These are phyloP conservation scores for Sinocyclocheilus grahami DNA, from an alignment of 2,113 vertebrate species.

Conservation along the genomic window DNA sequence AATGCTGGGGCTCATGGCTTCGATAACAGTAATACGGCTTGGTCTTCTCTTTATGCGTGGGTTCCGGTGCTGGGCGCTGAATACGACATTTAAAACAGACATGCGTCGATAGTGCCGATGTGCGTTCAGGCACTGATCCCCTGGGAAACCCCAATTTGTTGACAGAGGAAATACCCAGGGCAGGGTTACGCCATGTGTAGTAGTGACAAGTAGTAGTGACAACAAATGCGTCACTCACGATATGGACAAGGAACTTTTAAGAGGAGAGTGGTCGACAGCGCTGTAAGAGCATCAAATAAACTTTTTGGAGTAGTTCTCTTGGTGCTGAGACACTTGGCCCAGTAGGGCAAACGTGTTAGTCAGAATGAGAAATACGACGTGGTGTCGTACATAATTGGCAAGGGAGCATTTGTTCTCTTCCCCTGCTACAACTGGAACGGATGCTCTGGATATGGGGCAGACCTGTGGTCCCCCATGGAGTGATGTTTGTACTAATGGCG, in stretches of 20 bases:
- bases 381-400: not conserved
- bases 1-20: not conserved
- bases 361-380: not conserved
- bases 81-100: not conserved
- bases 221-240: not conserved
- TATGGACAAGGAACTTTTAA: not conserved
- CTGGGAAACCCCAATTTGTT: not conserved
- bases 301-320: not conserved
- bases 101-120: not conserved
- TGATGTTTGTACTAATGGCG: not conserved
- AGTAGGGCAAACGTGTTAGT: too few species aligned
- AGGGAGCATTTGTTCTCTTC: not conserved
- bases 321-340: not conserved
- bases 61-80: not conserved
- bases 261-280: not conserved
- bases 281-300: not conserved
- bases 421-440: not conserved
- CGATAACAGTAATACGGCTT: not conserved
- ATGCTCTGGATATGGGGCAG: not conserved
- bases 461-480: not conserved
- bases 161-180: not conserved
- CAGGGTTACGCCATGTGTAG: not conserved
- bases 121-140: not conserved
- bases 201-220: not conserved
- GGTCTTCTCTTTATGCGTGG: not conserved